These are phyloP conservation scores for Thunnus maccoyii DNA, from an alignment of 2,113 vertebrate species.

Conservation along the genomic window DNA sequence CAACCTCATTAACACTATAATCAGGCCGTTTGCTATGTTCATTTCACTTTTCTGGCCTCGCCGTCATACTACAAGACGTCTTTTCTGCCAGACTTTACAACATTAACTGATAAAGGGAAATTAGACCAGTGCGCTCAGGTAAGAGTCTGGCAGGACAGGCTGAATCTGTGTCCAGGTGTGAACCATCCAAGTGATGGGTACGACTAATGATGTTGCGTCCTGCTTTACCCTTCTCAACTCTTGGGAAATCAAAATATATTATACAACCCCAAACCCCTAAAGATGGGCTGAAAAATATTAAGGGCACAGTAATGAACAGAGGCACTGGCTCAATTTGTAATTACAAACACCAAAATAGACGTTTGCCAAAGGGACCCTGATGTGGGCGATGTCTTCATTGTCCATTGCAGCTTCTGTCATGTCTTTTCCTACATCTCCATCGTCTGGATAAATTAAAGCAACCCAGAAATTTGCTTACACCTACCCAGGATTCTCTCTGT, in stretches of 20 bases:
- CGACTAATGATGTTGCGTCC: conserved; percentile 4
- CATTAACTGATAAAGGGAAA: conserved; percentile 14
- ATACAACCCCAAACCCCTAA: conserved; percentile 16
- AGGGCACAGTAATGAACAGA: conserved; percentile 22
- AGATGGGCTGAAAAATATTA: conserved; percentile 23
- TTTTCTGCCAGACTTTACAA: conserved; percentile 12
- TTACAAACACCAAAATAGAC: conserved; percentile 37
- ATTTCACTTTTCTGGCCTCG: conserved; percentile 13
- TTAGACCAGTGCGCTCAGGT: conserved; percentile 12
- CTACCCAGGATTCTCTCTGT: conserved; percentile 47
- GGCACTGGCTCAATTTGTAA: conserved; percentile 14
- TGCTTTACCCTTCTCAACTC: conserved; percentile 30
- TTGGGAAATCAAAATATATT: conserved; percentile 29
- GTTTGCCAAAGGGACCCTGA: conserved; percentile 23
- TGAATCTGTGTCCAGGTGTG: conserved; percentile 8
- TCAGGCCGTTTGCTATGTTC: conserved; percentile 9
- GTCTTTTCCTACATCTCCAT: conserved; percentile 29
- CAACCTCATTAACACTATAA: conserved; percentile 71
- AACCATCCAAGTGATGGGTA: conserved; percentile 21
- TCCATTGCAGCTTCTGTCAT: conserved; percentile 43
- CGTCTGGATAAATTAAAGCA: conserved; percentile 46
- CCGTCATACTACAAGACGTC: background rate
- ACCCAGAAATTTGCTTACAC: conserved; percentile 39
- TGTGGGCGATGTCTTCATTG: conserved; percentile 39
- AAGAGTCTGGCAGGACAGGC: conserved; percentile 1